Percentiles rank a stretch among this genome's conserved stretches.
phyloP scores from a whole-genome alignment of 2,888 invertebrate species.

The Dichetophora obliterata region DNA sequence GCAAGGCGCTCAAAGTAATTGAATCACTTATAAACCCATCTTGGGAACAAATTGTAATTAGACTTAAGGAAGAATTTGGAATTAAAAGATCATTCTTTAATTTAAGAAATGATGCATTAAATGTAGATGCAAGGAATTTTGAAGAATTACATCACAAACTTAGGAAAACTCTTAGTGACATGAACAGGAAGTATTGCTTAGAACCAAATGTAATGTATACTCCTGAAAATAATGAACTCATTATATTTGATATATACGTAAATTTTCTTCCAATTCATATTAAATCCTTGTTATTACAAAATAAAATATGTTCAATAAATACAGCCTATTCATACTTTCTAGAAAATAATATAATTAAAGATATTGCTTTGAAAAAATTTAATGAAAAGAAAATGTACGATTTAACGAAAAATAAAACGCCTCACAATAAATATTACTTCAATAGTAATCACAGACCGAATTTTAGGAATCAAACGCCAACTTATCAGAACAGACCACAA shows the following conservation, averaged over 20 bases:
- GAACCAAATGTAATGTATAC: slow-evolving; percentile 29
- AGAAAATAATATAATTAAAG: too few relatives aligned
- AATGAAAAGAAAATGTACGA: too few relatives aligned
- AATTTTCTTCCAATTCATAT: slow-evolving; percentile 40
- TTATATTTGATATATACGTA: slow-evolving; percentile 41
- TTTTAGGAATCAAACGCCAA: too few relatives aligned
- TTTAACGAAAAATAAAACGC: too few relatives aligned
- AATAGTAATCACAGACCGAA: too few relatives aligned
- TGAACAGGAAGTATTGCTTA: slow-evolving; percentile 41
- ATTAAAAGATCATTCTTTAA: slow-evolving; percentile 41
- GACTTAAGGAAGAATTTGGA: slow-evolving; percentile 43
- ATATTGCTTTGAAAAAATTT: too few relatives aligned
- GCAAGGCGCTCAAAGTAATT: slow-evolving; percentile 14
- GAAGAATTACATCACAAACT: slow-evolving; percentile 39
- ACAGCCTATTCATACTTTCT: too few relatives aligned
- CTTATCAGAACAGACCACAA: too few relatives aligned
- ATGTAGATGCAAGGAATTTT: slow-evolving; percentile 6
- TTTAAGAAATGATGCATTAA: slow-evolving; percentile 39
- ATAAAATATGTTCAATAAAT: slow-evolving; percentile 37
- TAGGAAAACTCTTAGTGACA: slow-evolving; percentile 27
- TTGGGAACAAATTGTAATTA: slow-evolving; percentile 36
- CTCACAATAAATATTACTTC: too few relatives aligned
- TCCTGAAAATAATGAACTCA: slow-evolving; percentile 36
- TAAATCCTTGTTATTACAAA: slow-evolving; percentile 41
- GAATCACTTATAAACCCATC: slow-evolving; percentile 24